Evolutionary conservation across 2,888 invertebrate genomes (phyloP), one percentile per base, ranked within the genome.

Genomic region (Pseudoips prasinana): DNA sequence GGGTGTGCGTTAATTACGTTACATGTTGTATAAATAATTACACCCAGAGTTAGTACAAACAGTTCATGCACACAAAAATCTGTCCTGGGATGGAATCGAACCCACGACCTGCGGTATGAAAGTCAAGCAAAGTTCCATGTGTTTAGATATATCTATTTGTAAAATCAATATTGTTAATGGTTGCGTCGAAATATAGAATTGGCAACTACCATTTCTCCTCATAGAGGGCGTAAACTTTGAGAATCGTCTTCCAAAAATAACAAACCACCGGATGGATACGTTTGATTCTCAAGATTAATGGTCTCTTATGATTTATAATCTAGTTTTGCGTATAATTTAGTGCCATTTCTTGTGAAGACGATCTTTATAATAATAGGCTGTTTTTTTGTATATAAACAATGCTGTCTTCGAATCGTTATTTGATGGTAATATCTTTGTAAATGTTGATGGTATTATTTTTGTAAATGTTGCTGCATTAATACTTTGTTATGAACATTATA

Each of bases 221-320:
- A 23, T 14, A 10, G 20, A 11, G 19, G 38, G 31, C 33, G 37
- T 42, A 28, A 46, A 39, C 33, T 41, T 58, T 57, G 43, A 45
- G 42, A 37, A 51, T 25, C 47, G 14, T 47, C 33, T 24, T 29
- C 47, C 34, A 41, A 46, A 49, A 59, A 59, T 42, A 49, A 47
- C 45, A 47, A 48, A 48, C 36, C 33, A 25, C 37, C 40, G 48
- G 45, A 55, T 50, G 48, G 42, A 54, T 49, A 33, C 54, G 52
- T 66, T 60, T 55, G 52, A 56, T 56, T 46, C 52, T 43, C 19
- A 54, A 58, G 65, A 69, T 66, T 46, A 60, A 63, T 48, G 51
- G 20, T 29, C 28, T 32, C 9, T 23, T 44, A 55, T 63, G 60
- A 65, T 65, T 66, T 56, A 66, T 64, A 28, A 35, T 33, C 43